Evolutionary conservation across 2,888 invertebrate genomes (phyloP), one percentile per base, ranked within the genome.

Genomic region (Hypomecis atomaria): DNA sequence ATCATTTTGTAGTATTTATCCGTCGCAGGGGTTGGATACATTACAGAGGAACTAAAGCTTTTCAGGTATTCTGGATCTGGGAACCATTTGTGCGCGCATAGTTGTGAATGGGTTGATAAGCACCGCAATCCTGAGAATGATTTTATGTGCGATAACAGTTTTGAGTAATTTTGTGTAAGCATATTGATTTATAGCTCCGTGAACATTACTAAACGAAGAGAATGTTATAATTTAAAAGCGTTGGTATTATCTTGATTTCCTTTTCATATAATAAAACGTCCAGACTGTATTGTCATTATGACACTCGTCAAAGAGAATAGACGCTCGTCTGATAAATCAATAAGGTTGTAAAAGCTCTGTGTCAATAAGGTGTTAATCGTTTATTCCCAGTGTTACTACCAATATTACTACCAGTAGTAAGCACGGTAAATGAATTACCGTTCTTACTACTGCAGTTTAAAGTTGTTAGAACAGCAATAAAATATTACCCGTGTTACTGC

Each of bases 51-150:
- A 34, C 88, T 82, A 71, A 93, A 95, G 70, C 94, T 81, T 64
- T 93, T 86, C 1, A 94, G 53, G 67, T 85, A 96, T 50, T 95
- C 94, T 4, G 85, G 79, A 82, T 97, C 96, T 0, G 96, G 96
- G 78, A 86, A 93, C 97, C 96, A 96, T 71, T 82, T 86, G 6
- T 75, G 70, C 0, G 70, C 89, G 43, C 57, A 66, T 43, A 81
- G 57, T 6, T 81, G 69, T n/a, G 80, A 47, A 54, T 67, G 66
- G 11, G 77, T 71, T 47, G 78, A 76, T 43, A 90, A 72, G 9
- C 72, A 62, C 10, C 85, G 79, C 23, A 58, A 65, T 54, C 65
- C 57, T n/a, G 13, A 10, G 6, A 55, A 59, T n/a, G 33, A 33
- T 48, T 55, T 63, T 11, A 53, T 5, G 11, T 7, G 44, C 36